Base-by-base conservation (phyloP, 2,797 vertebrate genomes). In the Eleutherodactylus coqui region DNA sequence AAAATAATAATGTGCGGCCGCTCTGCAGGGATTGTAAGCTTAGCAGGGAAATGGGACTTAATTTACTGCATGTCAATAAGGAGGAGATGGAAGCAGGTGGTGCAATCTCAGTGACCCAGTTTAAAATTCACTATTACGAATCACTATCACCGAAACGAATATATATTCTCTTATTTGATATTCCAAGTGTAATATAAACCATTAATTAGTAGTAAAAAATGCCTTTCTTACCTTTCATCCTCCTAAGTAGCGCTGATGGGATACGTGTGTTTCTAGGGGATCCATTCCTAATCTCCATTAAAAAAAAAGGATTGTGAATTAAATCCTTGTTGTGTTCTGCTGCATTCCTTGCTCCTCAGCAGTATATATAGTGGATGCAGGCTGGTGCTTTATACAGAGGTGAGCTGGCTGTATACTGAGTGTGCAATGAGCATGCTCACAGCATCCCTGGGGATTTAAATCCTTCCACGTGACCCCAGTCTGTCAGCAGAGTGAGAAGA, bases 371-470 rank as follows among this genome's bases (percentile, higher is more conserved):
- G 14, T n/a, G n/a, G 14, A 79, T 79, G 77, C 75, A 79, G 91
- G 90, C 79, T 75, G 83, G 47, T 79, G 83, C 75, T 85, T 36
- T 53, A 78, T 79, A 64, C 38, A 69, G 75, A 79, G 62, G 32
- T 67, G 47, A 85, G 43, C 55, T 29, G 69, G 70, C 53, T 81
- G 41, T 64, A 82, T 81, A 64, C 55, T 21, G 90, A 90, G 91
- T 79, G 51, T 90, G 91, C 90, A 93, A 92, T 90, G 96, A 95
- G 96, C 95, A 95, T 96, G 96, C 94, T 95, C 91, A 90, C 91
- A 91, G 91, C 92, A 96, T 95, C 95, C 94, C 93, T 79, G 91
- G 93, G 94, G 93, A 95, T 95, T 94, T 94, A 90, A 89, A 87
- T 84, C 85, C 51, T 79, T 86, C 94, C 96, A 97, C 96, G 93